Evolutionary conservation across 2,888 invertebrate species (phyloP).

Genomic region (Scaeva pyrastri): DNA sequence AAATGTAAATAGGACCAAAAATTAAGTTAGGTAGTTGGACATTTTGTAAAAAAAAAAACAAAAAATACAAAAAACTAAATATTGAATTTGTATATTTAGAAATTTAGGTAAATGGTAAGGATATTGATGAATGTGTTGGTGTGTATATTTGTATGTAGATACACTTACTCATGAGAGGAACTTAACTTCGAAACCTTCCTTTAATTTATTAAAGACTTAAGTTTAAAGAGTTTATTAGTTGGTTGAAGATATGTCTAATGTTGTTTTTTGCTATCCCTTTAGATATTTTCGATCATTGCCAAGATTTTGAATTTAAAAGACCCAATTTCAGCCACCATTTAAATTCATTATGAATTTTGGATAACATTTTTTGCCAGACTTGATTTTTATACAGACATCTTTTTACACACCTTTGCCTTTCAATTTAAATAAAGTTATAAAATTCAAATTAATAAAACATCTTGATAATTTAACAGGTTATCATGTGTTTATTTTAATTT

Average conservation of each 20-base stretch:
- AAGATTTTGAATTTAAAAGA: neutral
- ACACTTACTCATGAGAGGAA: neutral
- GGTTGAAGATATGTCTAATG: neutral
- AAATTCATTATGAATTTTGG: neutral
- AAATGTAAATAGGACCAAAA: conserved; percentile 75
- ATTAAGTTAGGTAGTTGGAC: conserved; percentile 70
- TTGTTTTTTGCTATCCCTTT: neutral
- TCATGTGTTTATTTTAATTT: neutral
- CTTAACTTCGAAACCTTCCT: conserved; percentile 10
- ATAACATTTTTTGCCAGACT: too few species aligned
- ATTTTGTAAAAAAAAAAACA: conserved; percentile 5
- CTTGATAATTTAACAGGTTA: too few species aligned
- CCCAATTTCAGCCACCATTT: neutral
- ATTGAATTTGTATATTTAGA: conserved; percentile 25
- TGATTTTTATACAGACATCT: neutral
- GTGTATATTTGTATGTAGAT: too few species aligned
- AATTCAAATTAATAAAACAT: too few species aligned
- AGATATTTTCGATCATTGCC: neutral
- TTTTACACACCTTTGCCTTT: too few species aligned
- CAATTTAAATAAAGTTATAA: too few species aligned
- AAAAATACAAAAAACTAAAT: neutral
- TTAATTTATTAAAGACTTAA: conserved; percentile 5
- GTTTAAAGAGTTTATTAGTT: neutral
- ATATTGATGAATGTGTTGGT: neutral
- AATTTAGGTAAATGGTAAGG: neutral